Conservation (phyloP, 2,797 vertebrate genomes). For the Paguma larvata region DNA sequence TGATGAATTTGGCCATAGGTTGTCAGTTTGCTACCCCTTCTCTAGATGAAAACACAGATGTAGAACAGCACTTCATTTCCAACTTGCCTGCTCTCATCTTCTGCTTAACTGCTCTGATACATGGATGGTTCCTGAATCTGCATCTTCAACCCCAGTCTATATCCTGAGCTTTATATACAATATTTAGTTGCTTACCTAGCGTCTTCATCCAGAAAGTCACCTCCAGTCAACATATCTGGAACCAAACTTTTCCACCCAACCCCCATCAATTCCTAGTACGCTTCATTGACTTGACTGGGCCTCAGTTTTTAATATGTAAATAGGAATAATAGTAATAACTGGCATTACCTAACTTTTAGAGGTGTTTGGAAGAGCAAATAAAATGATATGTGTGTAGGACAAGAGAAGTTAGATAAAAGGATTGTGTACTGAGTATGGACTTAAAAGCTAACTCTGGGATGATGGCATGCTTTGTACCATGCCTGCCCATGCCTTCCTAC, state of each 20-base stretch:
- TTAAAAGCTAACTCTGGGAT: neutral
- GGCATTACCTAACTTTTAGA: neutral
- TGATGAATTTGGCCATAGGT: neutral
- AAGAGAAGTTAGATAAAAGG: neutral
- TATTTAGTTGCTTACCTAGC: neutral
- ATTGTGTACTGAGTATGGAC: no score
- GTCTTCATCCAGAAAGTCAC: neutral
- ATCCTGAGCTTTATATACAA: neutral
- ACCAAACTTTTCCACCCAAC: neutral
- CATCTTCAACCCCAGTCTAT: neutral
- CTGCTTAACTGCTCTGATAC: neutral
- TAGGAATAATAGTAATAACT: neutral
- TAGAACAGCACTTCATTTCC: neutral
- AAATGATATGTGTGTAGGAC: neutral
- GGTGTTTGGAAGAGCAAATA: neutral
- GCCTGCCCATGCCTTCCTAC: neutral
- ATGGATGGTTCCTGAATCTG: neutral
- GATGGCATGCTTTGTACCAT: neutral
- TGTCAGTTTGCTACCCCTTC: neutral
- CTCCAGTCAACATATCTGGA: neutral
- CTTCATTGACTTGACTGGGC: neutral
- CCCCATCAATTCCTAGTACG: no score
- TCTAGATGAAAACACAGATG: neutral
- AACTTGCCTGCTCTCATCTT: neutral
- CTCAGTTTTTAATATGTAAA: neutral